Base-by-base conservation (phyloP, 2,113 vertebrate genomes). In the Gavia stellata region DNA sequence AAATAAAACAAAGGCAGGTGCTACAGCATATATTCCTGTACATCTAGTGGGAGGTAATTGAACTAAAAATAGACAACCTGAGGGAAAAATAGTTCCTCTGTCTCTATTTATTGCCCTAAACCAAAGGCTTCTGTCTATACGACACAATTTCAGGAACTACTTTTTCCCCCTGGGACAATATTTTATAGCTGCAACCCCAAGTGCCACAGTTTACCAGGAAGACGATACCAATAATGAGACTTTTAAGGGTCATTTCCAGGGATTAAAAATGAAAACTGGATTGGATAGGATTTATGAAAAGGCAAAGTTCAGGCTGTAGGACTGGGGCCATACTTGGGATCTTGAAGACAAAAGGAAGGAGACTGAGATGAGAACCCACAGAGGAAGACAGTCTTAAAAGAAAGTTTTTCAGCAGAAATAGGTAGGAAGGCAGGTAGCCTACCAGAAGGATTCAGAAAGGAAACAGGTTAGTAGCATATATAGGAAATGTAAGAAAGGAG, bases 1-100 rank as follows among this genome's bases (percentile, higher is more conserved):
- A 95, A 95, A 92, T 92, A 52, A 88, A 97, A 93, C 67, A 91
- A 91, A 92, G 29, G 14, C 17, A 21, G 61, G 9, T 62, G 26
- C 58, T 93, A 82, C 53, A 77, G 40, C 49, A 87, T 52, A 75
- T 75, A 91, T 68, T 95, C 36, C 28, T 73, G 83, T 73, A 65
- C 11, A 10, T 67, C 68, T 91, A 94, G 70, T 84, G 40, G 49
- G 66, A 94, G 42, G 14, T 47, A 88, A 74, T 16, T 86, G 75
- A 92, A 95, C 86, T 90, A 73, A 88, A 96, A 95, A 81, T 67
- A 83, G 33, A 31, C 25, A 72, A 42, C 20, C 63, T 74, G 68
- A 84, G 50, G 83, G 78, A 52, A 86, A 84, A 92, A 84, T 52
- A 86, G 18, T 59, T 88, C 38, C 19, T 88, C 24, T 86, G 17